These are phyloP conservation scores for Drosophila meridiana DNA, from an alignment of 2,888 invertebrate genomes.

Conservation along the genomic window DNA sequence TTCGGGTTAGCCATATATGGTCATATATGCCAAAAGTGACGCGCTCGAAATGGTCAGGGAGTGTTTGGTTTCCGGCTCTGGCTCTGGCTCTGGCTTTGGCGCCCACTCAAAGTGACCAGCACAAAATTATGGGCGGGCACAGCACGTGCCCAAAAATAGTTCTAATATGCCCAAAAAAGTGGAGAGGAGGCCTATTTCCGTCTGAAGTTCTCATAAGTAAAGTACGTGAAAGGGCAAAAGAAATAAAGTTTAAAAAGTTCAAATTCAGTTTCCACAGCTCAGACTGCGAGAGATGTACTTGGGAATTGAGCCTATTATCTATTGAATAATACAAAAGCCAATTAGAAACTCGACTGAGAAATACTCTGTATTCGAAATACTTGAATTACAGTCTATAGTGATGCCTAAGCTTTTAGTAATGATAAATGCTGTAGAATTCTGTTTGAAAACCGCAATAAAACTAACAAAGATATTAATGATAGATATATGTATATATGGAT, in stretches of 20 bases:
- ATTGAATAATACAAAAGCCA: not conserved
- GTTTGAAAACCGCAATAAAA: too few relatives aligned
- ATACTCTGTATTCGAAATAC: not conserved
- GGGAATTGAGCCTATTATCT: not conserved
- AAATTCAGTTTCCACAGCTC: not conserved
- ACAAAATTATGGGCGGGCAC: not conserved
- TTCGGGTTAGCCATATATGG: conserved; percentile 36
- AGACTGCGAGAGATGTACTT: not conserved
- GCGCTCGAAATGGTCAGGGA: conserved; percentile 11
- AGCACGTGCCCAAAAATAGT: conserved; percentile 6
- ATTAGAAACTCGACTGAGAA: not conserved
- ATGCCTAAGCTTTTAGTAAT: too few relatives aligned
- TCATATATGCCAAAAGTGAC: conserved; percentile 16
- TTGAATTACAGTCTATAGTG: too few relatives aligned
- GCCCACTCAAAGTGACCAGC: not conserved
- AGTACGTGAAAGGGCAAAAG: not conserved
- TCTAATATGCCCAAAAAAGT: not conserved
- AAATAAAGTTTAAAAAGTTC: not conserved
- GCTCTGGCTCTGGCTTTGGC: not conserved
- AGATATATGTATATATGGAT: too few relatives aligned
- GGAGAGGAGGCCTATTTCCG: not conserved
- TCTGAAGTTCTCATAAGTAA: not conserved
- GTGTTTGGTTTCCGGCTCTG: conserved; percentile 12
- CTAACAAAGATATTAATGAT: too few relatives aligned
- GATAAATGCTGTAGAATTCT: too few relatives aligned